Conservation (phyloP, 2,797 vertebrate genomes). For the Oreortyx pictus region DNA sequence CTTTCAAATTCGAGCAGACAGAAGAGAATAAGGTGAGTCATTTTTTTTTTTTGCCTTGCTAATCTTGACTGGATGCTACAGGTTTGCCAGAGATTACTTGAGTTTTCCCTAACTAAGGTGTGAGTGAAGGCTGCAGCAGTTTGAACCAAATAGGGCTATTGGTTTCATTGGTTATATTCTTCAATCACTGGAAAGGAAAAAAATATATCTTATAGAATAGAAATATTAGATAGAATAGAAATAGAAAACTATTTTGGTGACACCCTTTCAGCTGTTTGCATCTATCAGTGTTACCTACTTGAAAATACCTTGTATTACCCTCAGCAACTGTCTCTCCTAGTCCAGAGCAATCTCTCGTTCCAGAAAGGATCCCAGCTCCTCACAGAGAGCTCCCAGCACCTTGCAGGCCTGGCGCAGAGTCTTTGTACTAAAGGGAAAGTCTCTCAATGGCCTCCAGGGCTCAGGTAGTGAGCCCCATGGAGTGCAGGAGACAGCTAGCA, state of each 20-base stretch:
- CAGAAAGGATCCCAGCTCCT: background rate
- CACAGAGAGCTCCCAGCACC: background rate
- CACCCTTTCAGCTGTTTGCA: background rate
- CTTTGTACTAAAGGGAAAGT: background rate
- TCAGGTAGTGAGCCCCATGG: background rate
- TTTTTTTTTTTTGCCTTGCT: background rate
- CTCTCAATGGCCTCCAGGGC: background rate
- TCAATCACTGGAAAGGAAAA: background rate
- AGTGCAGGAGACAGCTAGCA: background rate
- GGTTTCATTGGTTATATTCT: background rate
- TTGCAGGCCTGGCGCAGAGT: background rate
- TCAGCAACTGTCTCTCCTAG: background rate
- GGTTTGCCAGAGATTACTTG: conserved; percentile 20
- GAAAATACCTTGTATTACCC: background rate
- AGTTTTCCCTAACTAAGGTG: conserved; percentile 19
- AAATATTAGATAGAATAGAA: too few species aligned
- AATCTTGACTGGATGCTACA: background rate
- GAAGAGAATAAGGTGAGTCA: background rate
- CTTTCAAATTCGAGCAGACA: background rate
- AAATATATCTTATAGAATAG: background rate
- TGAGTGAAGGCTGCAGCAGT: background rate
- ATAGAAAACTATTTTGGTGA: background rate
- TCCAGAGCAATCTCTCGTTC: background rate
- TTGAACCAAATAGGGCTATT: background rate
- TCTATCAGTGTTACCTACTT: background rate